phyloP scores from a whole-genome alignment of 2,888 invertebrate species.

The Heteropelma amictum region DNA sequence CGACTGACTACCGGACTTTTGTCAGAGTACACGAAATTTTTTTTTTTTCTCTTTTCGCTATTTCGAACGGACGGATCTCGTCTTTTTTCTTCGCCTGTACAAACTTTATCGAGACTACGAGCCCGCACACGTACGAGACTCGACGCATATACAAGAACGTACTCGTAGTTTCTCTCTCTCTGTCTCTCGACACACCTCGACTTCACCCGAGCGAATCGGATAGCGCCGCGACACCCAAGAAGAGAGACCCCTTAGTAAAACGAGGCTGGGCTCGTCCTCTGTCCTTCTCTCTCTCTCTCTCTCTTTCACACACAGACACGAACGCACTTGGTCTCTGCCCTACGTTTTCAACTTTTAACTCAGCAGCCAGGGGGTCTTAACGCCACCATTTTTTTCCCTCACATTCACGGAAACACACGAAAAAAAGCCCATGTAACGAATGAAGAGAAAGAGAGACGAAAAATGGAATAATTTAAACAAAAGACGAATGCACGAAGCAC shows the following conservation, averaged over 20 bases:
- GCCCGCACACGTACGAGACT: neutral
- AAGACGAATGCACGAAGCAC: no score
- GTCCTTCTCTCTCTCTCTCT: slow-evolving; percentile 68
- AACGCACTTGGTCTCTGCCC: slow-evolving; percentile 65
- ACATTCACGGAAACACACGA: neutral
- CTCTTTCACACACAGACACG: slow-evolving; percentile 69
- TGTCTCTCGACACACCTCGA: slow-evolving; percentile 51
- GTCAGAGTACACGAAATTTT: no score
- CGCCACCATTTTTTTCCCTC: neutral
- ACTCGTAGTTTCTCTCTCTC: slow-evolving; percentile 47
- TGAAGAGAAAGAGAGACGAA: neutral
- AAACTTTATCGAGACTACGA: slow-evolving; percentile 13
- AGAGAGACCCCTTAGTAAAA: slow-evolving; percentile 50
- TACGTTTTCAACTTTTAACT: no score
- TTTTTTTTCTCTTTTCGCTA: neutral
- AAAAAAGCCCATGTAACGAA: neutral
- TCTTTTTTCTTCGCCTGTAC: neutral
- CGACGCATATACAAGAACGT: neutral
- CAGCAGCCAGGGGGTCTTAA: no score
- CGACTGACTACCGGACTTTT: no score
- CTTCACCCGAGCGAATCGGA: slow-evolving; percentile 50
- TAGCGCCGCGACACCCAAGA: slow-evolving; percentile 46
- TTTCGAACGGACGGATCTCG: neutral
- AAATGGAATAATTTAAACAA: no score
- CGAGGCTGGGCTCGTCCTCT: slow-evolving; percentile 37